A percentile compares a stretch with the other conserved stretches of the same genome.
phyloP scores from a whole-genome alignment of 2,888 invertebrate genomes.

The Nemurella pictetii region DNA sequence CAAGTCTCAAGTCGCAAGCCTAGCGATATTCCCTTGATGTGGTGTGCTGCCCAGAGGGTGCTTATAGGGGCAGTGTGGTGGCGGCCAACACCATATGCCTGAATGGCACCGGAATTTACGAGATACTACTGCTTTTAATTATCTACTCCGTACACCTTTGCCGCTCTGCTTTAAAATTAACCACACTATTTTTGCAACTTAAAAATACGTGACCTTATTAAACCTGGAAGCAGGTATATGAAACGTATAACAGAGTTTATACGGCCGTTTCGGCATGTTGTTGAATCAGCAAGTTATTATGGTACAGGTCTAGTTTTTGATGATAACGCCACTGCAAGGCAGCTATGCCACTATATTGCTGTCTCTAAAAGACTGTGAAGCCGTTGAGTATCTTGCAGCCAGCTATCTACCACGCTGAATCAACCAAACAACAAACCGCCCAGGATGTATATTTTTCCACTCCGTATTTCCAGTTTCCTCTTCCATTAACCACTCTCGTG shows the following conservation, averaged over 20 bases:
- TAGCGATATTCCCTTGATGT: neutral
- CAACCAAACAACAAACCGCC: neutral
- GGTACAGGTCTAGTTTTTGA: neutral
- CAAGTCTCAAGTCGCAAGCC: neutral
- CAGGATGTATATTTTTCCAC: neutral
- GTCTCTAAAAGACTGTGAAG: neutral
- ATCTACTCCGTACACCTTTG: neutral
- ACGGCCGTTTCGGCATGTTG: neutral
- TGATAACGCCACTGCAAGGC: neutral
- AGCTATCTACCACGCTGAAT: neutral
- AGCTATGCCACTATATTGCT: neutral
- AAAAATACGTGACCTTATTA: neutral
- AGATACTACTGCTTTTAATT: neutral
- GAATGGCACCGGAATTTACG: neutral
- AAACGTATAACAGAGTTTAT: neutral
- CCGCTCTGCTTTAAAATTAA: neutral
- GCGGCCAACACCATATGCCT: too few relatives aligned
- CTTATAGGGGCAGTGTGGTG: too few relatives aligned
- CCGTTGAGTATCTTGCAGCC: neutral
- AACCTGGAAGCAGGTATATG: neutral
- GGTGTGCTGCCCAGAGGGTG: too few relatives aligned
- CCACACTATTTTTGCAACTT: neutral
- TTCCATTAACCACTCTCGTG: constrained; percentile 12
- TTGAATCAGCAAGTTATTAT: neutral
- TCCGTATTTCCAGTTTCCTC: constrained; percentile 4